These are phyloP conservation scores for Syritta pipiens DNA, from an alignment of 2,888 invertebrate genomes.

Conservation along the genomic window DNA sequence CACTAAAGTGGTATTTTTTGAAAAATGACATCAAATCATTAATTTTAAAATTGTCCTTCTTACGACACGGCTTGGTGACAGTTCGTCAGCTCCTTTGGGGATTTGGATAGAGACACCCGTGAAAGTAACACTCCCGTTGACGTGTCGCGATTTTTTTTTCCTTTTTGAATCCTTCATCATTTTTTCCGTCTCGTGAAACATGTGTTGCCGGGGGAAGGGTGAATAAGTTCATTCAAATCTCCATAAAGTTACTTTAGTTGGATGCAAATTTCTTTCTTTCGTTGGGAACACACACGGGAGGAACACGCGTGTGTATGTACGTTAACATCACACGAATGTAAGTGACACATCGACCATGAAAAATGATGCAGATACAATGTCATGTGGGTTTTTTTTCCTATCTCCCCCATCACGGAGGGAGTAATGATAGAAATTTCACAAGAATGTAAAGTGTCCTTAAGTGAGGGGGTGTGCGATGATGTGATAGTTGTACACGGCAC, in stretches of 20 bases:
- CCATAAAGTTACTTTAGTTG: slow-evolving; percentile 58
- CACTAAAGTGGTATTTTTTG: slow-evolving; percentile 34
- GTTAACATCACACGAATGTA: slow-evolving; percentile 63
- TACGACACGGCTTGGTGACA: slow-evolving; percentile 56
- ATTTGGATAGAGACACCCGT: slow-evolving; percentile 45
- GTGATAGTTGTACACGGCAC: slow-evolving; percentile 16
- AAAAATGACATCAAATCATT: slow-evolving; percentile 61
- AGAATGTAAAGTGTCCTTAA: slow-evolving; percentile 63
- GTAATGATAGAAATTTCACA: slow-evolving; percentile 54
- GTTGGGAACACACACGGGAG: slow-evolving; percentile 31
- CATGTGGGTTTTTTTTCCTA: slow-evolving; percentile 53
- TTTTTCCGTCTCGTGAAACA: slow-evolving; percentile 39
- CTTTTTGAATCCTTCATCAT: slow-evolving; percentile 43
- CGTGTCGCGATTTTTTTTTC: slow-evolving; percentile 31
- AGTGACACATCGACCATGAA: slow-evolving; percentile 69
- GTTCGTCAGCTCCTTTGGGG: slow-evolving; percentile 61
- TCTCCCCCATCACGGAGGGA: background rate
- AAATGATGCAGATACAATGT: slow-evolving; percentile 69
- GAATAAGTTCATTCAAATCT: slow-evolving; percentile 36
- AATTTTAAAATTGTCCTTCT: slow-evolving; percentile 60
- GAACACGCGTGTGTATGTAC: slow-evolving; percentile 22
- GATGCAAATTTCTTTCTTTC: slow-evolving; percentile 58
- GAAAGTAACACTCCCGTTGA: slow-evolving; percentile 28
- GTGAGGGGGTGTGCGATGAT: slow-evolving; percentile 60
- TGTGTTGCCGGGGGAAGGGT: slow-evolving; percentile 36